phyloP scores from a whole-genome alignment of 1,140 invertebrate species.

The Marisa cornuarietis region DNA sequence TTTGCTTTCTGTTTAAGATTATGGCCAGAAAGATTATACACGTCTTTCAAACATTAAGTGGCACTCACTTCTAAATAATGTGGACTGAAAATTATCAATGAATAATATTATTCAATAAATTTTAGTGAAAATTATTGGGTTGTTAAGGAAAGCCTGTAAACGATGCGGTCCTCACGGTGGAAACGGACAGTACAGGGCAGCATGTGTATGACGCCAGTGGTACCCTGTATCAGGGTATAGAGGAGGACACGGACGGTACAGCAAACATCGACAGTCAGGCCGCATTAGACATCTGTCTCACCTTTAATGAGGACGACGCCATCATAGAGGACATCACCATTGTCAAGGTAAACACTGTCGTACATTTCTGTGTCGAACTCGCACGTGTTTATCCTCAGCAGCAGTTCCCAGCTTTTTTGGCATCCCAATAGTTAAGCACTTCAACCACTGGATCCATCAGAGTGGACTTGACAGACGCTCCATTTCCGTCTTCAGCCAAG shows the following conservation, averaged over 20 bases:
- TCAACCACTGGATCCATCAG: no score
- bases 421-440: no score
- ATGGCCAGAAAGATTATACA: no score
- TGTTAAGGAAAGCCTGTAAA: background rate
- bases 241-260: background rate
- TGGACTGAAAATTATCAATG: no score
- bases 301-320: background rate
- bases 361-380: no score
- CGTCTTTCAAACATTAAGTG: no score
- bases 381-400: no score
- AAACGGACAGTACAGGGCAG: conserved; percentile 1
- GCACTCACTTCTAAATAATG: no score
- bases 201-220: conserved; percentile 20
- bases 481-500: no score
- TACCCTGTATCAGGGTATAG: conserved; percentile 3
- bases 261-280: background rate
- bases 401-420: no score
- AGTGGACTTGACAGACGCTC: no score
- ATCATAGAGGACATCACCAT: background rate
- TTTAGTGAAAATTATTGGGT: background rate
- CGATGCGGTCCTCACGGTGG: conserved; percentile 11
- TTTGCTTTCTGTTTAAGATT: no score
- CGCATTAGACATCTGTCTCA: background rate
- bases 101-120: background rate
- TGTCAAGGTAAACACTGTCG: background rate